Base-by-base conservation (phyloP, 2,888 invertebrate species). In the Periphyllus acericola region DNA sequence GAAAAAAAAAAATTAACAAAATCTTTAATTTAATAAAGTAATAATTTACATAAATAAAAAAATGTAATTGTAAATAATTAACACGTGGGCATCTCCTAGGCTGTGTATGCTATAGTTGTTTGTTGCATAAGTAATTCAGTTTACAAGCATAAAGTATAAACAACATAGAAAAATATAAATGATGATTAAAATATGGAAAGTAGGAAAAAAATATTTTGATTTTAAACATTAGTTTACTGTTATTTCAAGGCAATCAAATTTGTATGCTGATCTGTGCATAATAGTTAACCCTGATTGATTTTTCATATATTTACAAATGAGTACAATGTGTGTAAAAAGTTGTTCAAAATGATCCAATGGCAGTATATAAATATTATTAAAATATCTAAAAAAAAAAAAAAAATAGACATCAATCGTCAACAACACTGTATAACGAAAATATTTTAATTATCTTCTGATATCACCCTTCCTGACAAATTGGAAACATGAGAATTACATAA, bases 231-330 rank as follows among this genome's bases (percentile, higher is more conserved):
- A 78, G 46, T 55, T 52, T 85, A 46, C n/a, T 32, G 40, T 83
- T 76, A 84, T 25, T 52, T 68, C 46, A 46, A 85, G 68, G 46
- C 46, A 52, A 52, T 52, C 68, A 17, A 85, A 85, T 78, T 85
- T 68, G 66, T 81, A 81, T 87, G 80, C 74, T 34, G 46, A 87
- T 81, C 74, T 74, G 80, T 87, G 81, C 80, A 87, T 60, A 81
- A 81, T 87, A 81, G 40, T 81, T 81, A 87, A 87, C 87, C 87
- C 87, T 87, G 87, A 87, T 87, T 81, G 40, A 78, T 60, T 87
- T 81, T 78, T 81, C 60, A 87, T 60, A 81, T 81, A 87, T 81
- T 81, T 87, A 87, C 87, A 87, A 87, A 81, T 66, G 60, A 87
- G 80, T 80, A 80, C n/a, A 87, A 60, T 52, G 72, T 36, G 36